phyloP scores from a whole-genome alignment of 2,113 vertebrate species.

The Takifugu bimaculatus region DNA sequence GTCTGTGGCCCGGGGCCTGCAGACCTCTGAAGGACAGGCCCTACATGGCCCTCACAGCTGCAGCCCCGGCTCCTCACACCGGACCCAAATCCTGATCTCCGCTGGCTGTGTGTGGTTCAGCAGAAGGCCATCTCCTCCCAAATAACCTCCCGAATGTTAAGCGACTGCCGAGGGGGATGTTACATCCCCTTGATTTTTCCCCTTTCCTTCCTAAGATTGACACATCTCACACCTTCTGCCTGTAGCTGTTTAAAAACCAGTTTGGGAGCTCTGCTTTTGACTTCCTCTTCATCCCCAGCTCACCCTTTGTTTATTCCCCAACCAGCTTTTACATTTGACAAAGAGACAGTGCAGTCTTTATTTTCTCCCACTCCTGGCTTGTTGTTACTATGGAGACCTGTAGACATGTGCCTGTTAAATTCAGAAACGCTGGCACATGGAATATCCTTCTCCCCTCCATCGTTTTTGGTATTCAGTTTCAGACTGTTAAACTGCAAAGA shows the following conservation, averaged over 20 bases:
- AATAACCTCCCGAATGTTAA: slow-evolving; percentile 52
- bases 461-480: slow-evolving; percentile 30
- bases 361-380: slow-evolving; percentile 49
- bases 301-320: slow-evolving; percentile 55
- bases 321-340: slow-evolving; percentile 62
- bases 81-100: slow-evolving; percentile 53
- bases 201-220: slow-evolving; percentile 61
- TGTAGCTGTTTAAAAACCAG: slow-evolving; percentile 52
- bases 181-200: slow-evolving; percentile 54
- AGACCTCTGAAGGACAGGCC: slow-evolving; percentile 72
- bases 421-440: slow-evolving; percentile 29
- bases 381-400: slow-evolving; percentile 43
- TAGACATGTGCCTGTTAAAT: slow-evolving; percentile 46
- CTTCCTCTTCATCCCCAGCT: slow-evolving; percentile 51
- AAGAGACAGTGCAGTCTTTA: slow-evolving; percentile 63
- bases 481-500: slow-evolving; percentile 15
- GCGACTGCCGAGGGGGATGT: slow-evolving; percentile 59
- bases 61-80: slow-evolving; percentile 46
- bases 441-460: slow-evolving; percentile 2
- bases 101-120: slow-evolving; percentile 71
- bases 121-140: slow-evolving; percentile 57
- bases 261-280: slow-evolving; percentile 60
- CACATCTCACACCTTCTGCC: slow-evolving; percentile 57
- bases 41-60: slow-evolving; percentile 56
- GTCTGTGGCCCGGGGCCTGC: slow-evolving; percentile 65